Base-by-base conservation (phyloP, 2,113 vertebrate species). In the Gallinago media region DNA sequence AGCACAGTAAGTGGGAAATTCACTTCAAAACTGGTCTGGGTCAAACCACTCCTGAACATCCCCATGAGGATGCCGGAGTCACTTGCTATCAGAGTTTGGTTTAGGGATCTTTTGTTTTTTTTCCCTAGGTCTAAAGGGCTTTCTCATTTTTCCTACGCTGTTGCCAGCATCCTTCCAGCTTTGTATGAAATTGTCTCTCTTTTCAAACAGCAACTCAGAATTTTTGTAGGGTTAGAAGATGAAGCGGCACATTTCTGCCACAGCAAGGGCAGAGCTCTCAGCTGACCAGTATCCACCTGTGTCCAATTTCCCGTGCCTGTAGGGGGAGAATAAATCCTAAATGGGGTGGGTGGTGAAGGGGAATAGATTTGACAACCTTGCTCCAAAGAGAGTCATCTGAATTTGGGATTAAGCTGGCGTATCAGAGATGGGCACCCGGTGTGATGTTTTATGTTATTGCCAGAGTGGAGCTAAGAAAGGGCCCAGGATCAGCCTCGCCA, bases 361-460 rank as follows among this genome's bases (percentile, higher is more conserved):
- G 46, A 73, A 38, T 73, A 66, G 42, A 13, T 87, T 84, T 75
- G 66, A 65, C 72, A 87, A 10, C 56, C 25, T 85, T 54, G 17
- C 52, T 87, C 27, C 46, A 38, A 46, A 84, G 34, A 78, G 83
- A 86, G 83, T 91, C 80, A 58, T 84, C 68, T 56, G 61, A 77
- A 34, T 78, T 67, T 49, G 65, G 56, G 76, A 91, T 89, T 91
- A 78, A 54, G 62, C 4, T 2, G 42, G 55, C 36, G 4, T 88
- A 84, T 94, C 92, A 58, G 79, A 74, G 56, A 50, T 40, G 68
- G 83, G 80, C 73, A 92, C 90, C 85, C 68, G 68, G 61, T 78
- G 80, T 79, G 56, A 6, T 81, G 21, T 56, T 36, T 84, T 63
- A n/a, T n/a, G n/a, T n/a, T n/a, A n/a, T n/a, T n/a, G n/a, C n/a